Evolutionary conservation across 2,888 invertebrate genomes (phyloP).

Genomic region (Meiosimyza platycephala): DNA sequence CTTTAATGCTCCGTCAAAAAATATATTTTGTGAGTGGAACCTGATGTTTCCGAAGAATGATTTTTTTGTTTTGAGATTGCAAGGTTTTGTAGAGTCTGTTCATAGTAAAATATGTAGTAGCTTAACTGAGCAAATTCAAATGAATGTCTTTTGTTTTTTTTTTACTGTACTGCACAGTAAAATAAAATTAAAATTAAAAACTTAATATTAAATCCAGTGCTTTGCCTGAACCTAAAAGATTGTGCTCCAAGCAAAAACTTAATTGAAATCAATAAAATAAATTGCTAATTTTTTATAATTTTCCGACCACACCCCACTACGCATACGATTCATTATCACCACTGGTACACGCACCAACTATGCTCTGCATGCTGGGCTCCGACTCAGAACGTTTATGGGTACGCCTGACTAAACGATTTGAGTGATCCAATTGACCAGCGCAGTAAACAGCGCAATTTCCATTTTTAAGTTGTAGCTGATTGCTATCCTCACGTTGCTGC

Average conservation of each 20-base stretch:
- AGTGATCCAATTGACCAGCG: slow-evolving; percentile 47
- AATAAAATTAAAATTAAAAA: slow-evolving; percentile 12
- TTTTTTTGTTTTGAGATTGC: too few relatives aligned
- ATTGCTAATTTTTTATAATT: background rate
- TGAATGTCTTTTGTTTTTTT: too few relatives aligned
- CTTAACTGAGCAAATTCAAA: too few relatives aligned
- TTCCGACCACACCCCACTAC: slow-evolving; percentile 43
- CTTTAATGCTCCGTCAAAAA: too few relatives aligned
- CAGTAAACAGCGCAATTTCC: slow-evolving; percentile 27
- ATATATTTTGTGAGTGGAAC: too few relatives aligned
- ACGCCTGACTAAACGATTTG: slow-evolving; percentile 52
- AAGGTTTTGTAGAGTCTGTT: too few relatives aligned
- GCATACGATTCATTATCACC: slow-evolving; percentile 47
- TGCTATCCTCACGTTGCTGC: slow-evolving; percentile 47
- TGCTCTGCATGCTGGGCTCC: slow-evolving; percentile 64
- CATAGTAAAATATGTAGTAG: too few relatives aligned
- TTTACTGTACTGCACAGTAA: background rate
- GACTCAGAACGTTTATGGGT: slow-evolving; percentile 67
- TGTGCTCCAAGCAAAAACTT: background rate
- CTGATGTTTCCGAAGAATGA: too few relatives aligned
- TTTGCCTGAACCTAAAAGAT: slow-evolving; percentile 4
- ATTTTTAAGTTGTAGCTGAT: slow-evolving; percentile 23
- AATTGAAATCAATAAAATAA: slow-evolving; percentile 2
- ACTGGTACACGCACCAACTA: slow-evolving; percentile 47
- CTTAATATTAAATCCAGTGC: slow-evolving; percentile 29